Evolutionary conservation across 2,797 vertebrate genomes (phyloP), one percentile per base, ranked within the genome.

Genomic region (Crocodylus rhombifer): DNA sequence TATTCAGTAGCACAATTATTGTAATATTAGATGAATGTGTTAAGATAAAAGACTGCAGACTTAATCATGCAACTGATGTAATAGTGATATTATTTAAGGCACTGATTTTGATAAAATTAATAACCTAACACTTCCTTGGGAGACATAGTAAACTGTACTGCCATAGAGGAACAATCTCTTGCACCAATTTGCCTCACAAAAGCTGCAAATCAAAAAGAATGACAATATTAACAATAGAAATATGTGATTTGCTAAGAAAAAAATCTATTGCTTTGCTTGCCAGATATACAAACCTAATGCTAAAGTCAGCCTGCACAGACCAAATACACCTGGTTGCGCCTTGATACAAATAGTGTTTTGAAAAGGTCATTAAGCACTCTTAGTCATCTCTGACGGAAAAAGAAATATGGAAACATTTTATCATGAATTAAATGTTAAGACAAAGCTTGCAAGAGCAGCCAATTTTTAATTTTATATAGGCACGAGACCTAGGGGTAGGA

Each of bases 361-460:
- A 60, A 76, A 96, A 57, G 51, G 92, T 83, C 62, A 92, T 57
- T 57, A 87, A 65, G 61, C 17, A 89, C 33, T 71, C 76, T 62
- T 76, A 81, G 26, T 61, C 21, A 65, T n/a, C 51, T 81, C 85
- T 7, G 9, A 65, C 60, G 33, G 4, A 92, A 51, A 88, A 87
- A 60, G 23, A 73, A 91, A 51, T 84, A 85, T 36, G 30, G 30
- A 36, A 69, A 69, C 30, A 36, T 30, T 33, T 17, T 33, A 69
- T 36, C 11, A 33, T 36, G 33, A 69, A 5, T 69, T 13, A 94
- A 95, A 91, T 42, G 82, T 62, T 56, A 73, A 80, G 75, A 63
- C 77, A 92, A 87, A 51, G 88, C 60, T 82, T 75, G 81, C 21
- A 75, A 56, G 51, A 94, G 80, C 55, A 79, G 63, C 87, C 84